Percentiles rank a stretch among this genome's conserved stretches.
phyloP scores from a whole-genome alignment of 1,140 invertebrate genomes.

The Ceratina calcarata region DNA sequence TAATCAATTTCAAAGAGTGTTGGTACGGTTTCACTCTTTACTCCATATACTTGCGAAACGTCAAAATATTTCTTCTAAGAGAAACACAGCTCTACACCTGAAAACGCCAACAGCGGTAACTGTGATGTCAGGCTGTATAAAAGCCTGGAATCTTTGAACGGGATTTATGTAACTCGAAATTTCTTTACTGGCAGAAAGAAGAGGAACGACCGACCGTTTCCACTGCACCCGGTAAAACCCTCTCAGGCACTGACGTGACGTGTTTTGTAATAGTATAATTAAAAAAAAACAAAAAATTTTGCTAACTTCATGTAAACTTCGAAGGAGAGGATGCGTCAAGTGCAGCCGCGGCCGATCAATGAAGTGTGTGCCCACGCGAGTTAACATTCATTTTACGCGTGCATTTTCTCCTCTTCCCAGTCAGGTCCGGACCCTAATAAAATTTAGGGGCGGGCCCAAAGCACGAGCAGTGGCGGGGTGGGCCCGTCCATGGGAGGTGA shows the following conservation, averaged over 20 bases:
- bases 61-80: no score
- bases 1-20: no score
- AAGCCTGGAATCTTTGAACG: no score
- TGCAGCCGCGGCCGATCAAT: constrained; percentile 56
- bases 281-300: constrained; percentile 69
- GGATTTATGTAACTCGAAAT: background rate
- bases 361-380: constrained; percentile 43
- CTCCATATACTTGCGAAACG: no score
- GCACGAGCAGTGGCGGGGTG: constrained; percentile 79
- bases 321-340: constrained; percentile 60
- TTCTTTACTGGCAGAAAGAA: constrained; percentile 11
- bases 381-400: constrained; percentile 47
- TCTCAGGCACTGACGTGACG: constrained; percentile 59
- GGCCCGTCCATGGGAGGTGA: constrained; percentile 81
- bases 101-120: no score
- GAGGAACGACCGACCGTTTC: constrained; percentile 57
- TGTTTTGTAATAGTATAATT: constrained; percentile 49
- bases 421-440: constrained; percentile 67
- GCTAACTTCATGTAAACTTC: constrained; percentile 73
- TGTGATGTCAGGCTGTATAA: no score
- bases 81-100: no score
- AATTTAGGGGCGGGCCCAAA: constrained; percentile 79
- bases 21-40: no score
- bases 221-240: constrained; percentile 50
- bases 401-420: constrained; percentile 55